These are phyloP conservation scores for Erynnis tages DNA, from an alignment of 2,888 invertebrate genomes.

Conservation along the genomic window DNA sequence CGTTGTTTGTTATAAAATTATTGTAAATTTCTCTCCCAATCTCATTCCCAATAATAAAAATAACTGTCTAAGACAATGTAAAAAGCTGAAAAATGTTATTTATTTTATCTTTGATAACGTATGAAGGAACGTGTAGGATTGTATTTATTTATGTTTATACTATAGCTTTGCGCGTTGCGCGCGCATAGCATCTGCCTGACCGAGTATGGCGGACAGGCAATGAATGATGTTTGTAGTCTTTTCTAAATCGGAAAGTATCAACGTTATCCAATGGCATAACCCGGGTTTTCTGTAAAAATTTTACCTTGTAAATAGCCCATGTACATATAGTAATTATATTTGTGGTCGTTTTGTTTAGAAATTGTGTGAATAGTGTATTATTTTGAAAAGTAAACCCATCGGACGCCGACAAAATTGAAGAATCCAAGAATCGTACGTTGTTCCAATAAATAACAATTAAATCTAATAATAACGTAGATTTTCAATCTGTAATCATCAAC, in stretches of 20 bases:
- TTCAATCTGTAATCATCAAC: conserved; percentile 46
- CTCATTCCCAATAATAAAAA: too few species aligned
- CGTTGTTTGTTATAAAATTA: too few species aligned
- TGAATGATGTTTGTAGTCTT: conserved; percentile 79
- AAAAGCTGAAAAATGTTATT: too few species aligned
- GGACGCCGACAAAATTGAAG: conserved; percentile 81
- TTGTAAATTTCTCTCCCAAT: too few species aligned
- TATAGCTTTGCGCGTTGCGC: conserved; percentile 79
- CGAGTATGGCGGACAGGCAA: conserved; percentile 77
- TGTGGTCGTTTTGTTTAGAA: conserved; percentile 82
- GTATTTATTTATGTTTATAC: conserved; percentile 69
- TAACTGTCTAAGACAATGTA: too few species aligned
- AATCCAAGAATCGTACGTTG: conserved; percentile 69
- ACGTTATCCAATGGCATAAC: conserved; percentile 85
- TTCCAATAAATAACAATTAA: conserved; percentile 56
- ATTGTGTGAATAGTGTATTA: conserved; percentile 83
- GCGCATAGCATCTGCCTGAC: conserved; percentile 78
- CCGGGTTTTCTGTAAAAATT: conserved; percentile 83
- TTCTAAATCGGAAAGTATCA: conserved; percentile 83
- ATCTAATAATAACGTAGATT: conserved; percentile 44
- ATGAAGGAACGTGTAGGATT: conserved; percentile 37
- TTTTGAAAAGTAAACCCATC: conserved; percentile 69
- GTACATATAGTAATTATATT: conserved; percentile 88
- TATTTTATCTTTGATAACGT: background rate
- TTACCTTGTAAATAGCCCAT: conserved; percentile 88